A percentile compares a stretch with the other conserved stretches of the same genome.
Evolutionary conservation across 92 coral and sea anemone genomes (phyloP).

Genomic region (Palythoa heliodiscus): DNA sequence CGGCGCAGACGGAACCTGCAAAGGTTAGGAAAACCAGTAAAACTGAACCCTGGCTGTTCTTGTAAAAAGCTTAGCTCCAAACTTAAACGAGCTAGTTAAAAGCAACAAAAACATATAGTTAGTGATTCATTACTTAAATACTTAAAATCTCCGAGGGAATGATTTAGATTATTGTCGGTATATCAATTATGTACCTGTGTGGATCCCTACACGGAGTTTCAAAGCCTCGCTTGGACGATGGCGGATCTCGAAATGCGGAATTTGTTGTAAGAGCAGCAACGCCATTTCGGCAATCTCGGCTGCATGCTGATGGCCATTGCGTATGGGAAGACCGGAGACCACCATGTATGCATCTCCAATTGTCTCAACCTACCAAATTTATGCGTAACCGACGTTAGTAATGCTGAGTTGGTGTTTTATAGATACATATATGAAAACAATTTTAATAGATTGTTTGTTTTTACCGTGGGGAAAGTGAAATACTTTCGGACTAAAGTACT

Average conservation of each 20-base stretch:
- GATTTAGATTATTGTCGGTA: no score
- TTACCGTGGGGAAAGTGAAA: no score
- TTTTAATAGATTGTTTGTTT: no score
- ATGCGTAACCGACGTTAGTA: no score
- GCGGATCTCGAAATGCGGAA: conserved; percentile 62
- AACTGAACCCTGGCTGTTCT: neutral
- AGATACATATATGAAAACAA: no score
- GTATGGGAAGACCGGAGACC: conserved; percentile 89
- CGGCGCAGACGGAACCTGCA: conserved; percentile 91
- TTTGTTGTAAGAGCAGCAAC: conserved; percentile 66
- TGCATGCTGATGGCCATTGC: conserved; percentile 94
- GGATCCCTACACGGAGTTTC: conserved; percentile 88
- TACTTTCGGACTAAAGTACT: no score
- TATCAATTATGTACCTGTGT: conserved; percentile 64
- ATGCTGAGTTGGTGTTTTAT: no score
- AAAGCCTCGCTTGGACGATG: conserved; percentile 82
- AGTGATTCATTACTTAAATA: no score
- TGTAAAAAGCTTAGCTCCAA: neutral
- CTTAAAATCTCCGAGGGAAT: no score
- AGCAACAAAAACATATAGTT: no score
- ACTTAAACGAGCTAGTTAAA: neutral
- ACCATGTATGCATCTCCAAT: conserved; percentile 97
- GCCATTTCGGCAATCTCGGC: conserved; percentile 89
- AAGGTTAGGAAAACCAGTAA: neutral
- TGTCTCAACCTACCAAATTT: conserved; percentile 67